Evolutionary conservation across 1,140 invertebrate species (phyloP), one percentile per base, ranked within the genome.

Genomic region (Psilanteris sp.): DNA sequence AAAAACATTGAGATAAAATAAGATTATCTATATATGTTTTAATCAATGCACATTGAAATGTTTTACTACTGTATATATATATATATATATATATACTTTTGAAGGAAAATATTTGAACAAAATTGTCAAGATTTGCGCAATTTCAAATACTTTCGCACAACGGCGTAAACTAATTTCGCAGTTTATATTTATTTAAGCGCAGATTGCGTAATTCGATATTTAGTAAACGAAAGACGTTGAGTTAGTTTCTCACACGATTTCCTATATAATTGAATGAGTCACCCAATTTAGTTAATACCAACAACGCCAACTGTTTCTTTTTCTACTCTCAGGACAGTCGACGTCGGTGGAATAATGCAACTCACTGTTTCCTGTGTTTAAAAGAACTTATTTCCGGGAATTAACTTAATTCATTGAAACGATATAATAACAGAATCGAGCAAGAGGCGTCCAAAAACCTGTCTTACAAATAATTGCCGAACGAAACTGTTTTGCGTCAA

Each of bases 231-330:
- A n/a, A n/a, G n/a, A n/a, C n/a, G n/a, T n/a, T n/a, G n/a, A n/a
- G 62, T 37, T 15, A 37, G 31, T 48, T 57, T 68, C 52, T 68
- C 50, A 68, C 34, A 34, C 50, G 43, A 57, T 68, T 67, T 57
- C 11, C 26, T 59, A 43, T 10, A 20, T 16, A 70, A 59, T 29
- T 32, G 44, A 50, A 50, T 43, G 52, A 59, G 66, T 70, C 66
- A 70, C 66, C 66, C 59, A 70, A 70, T 70, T 70, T 70, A 59
- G 52, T 70, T 59, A 43, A 31, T 41, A 36, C 31, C 4, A 31
- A 9, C 34, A 46, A 15, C 10, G 20, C 20, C 13, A 26, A 55
- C 62, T 48, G 44, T 55, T 67, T 67, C 32, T 4, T 20, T 20
- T 20, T 18, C 26, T 13, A 20, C 22, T 34, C 43, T 10, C 34